A percentile compares a stretch with the other conserved stretches of the same genome.
Evolutionary conservation across 1,140 invertebrate species (phyloP).

Genomic region (Drosophila bipectinata): DNA sequence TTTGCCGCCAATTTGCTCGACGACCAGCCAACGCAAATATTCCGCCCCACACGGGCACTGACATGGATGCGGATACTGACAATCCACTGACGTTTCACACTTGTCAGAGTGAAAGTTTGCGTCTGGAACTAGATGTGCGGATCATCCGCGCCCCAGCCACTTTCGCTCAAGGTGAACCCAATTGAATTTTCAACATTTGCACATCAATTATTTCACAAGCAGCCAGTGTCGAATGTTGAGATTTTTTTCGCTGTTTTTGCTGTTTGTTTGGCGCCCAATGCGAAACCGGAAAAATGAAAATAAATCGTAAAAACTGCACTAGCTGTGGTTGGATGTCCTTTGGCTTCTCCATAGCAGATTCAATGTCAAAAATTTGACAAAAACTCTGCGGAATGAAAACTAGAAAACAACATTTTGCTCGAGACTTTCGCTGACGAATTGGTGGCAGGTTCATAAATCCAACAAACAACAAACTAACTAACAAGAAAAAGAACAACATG

Average conservation of each 20-base stretch:
- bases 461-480: constrained; percentile 40
- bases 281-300: constrained; percentile 11
- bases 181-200: constrained; percentile 66
- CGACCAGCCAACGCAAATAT: not conserved
- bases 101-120: constrained; percentile 30
- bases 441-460: constrained; percentile 60
- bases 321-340: not conserved
- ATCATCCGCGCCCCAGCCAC: constrained; percentile 1
- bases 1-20: constrained; percentile 30
- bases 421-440: constrained; percentile 58
- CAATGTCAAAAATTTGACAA: constrained; percentile 64
- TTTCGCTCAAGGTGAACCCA: constrained; percentile 60
- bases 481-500: constrained; percentile 31
- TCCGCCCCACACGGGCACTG: not conserved
- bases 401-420: constrained; percentile 4
- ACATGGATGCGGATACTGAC: too few relatives aligned
- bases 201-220: constrained; percentile 69
- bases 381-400: constrained; percentile 26
- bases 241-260: constrained; percentile 24
- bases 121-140: constrained; percentile 9
- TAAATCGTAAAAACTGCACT: constrained; percentile 36
- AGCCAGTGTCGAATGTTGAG: constrained; percentile 21
- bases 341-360: constrained; percentile 19
- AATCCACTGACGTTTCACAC: constrained; percentile 28
- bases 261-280: constrained; percentile 13